Conservation (phyloP, 2,797 vertebrate species). For the Kryptolebias ocellatus region DNA sequence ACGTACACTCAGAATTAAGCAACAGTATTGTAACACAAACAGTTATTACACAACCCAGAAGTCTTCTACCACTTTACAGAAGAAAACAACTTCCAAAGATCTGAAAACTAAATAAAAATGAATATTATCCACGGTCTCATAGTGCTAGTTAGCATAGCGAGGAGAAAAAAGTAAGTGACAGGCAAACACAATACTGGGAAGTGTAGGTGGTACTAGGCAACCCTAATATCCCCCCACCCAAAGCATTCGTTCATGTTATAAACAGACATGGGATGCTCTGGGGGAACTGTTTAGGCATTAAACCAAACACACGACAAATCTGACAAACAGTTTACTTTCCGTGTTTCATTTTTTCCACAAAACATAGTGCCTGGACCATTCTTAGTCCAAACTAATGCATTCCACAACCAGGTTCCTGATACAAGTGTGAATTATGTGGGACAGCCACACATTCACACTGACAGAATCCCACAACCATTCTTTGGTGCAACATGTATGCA, state of each 20-base stretch:
- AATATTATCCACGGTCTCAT: background rate
- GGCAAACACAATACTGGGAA: slow-evolving; percentile 23
- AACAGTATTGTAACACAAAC: slow-evolving; percentile 36
- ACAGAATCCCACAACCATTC: background rate
- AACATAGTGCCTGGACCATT: slow-evolving; percentile 59
- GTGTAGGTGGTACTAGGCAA: slow-evolving; percentile 60
- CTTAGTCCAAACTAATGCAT: slow-evolving; percentile 68
- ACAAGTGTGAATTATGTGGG: slow-evolving; percentile 31
- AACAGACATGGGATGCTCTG: slow-evolving; percentile 75
- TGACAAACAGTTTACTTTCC: slow-evolving; percentile 85
- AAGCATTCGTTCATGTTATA: slow-evolving; percentile 60
- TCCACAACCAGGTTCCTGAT: slow-evolving; percentile 58
- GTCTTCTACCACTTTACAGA: slow-evolving; percentile 20
- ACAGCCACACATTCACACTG: slow-evolving; percentile 21
- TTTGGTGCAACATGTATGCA: slow-evolving; percentile 33
- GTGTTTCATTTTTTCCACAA: slow-evolving; percentile 73
- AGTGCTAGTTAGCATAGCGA: background rate
- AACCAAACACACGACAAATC: slow-evolving; percentile 82
- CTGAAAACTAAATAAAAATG: slow-evolving; percentile 10
- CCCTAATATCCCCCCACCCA: slow-evolving; percentile 1
- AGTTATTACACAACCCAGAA: slow-evolving; percentile 28
- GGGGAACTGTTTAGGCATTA: slow-evolving; percentile 82
- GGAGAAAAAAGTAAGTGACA: slow-evolving; percentile 4
- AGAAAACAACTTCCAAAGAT: slow-evolving; percentile 5
- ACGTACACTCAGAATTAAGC: slow-evolving; percentile 34